phyloP scores from a whole-genome alignment of 2,888 invertebrate genomes.

The Flexamia atlantica region DNA sequence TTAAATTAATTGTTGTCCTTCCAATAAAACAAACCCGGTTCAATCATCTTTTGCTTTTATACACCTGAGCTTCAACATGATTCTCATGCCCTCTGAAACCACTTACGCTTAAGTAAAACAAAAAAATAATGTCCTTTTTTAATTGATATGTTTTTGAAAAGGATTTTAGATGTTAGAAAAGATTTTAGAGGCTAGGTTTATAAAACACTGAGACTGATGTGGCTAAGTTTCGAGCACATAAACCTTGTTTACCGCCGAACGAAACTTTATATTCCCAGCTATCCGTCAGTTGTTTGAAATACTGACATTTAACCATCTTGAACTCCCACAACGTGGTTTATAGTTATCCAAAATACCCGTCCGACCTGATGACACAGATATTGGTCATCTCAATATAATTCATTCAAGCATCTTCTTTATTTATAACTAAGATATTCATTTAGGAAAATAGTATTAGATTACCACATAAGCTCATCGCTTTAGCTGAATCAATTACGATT shows the following conservation, averaged over 20 bases:
- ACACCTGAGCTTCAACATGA: no score
- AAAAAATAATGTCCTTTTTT: no score
- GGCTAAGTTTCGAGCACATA: neutral
- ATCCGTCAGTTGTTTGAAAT: neutral
- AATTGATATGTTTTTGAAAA: no score
- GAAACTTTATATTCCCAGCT: neutral
- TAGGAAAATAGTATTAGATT: neutral
- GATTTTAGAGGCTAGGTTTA: neutral
- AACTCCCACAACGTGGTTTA: constrained; percentile 12
- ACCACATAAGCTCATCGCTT: neutral
- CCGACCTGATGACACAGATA: constrained; percentile 1
- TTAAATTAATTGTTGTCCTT: no score
- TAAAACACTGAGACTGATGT: neutral
- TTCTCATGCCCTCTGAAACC: no score
- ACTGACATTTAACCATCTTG: neutral
- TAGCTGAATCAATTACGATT: no score
- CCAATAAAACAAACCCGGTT: no score
- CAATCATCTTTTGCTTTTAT: no score
- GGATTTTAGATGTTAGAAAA: no score
- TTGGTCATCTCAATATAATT: neutral
- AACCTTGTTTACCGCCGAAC: neutral
- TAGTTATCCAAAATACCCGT: constrained; percentile 8
- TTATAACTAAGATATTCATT: neutral
- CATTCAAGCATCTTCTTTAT: no score
- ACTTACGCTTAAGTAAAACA: no score